A percentile compares a stretch with the other conserved stretches of the same genome.
phyloP scores from a whole-genome alignment of 2,797 vertebrate genomes.

The Coregonus suidteri region DNA sequence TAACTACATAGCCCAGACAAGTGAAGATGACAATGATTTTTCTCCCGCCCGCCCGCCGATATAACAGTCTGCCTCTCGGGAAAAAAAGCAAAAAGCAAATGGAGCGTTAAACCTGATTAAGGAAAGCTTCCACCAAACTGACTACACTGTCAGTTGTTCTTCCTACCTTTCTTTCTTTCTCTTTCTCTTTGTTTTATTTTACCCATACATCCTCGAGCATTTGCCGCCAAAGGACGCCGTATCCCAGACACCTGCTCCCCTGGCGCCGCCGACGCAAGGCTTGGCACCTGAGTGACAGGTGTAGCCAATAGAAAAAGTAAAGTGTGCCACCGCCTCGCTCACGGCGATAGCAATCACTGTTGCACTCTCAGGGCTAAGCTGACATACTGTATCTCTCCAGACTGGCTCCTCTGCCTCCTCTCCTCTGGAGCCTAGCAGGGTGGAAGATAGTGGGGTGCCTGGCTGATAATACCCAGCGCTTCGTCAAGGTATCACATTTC shows the following conservation, averaged over 20 bases:
- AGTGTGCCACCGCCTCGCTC: constrained; percentile 52
- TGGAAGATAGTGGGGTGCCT: constrained; percentile 7
- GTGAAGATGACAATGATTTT: constrained; percentile 61
- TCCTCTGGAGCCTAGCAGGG: not conserved
- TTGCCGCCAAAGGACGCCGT: not conserved
- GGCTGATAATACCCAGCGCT: not conserved
- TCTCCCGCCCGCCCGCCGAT: constrained; percentile 28
- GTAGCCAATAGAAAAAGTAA: constrained; percentile 72
- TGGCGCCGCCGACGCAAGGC: constrained; percentile 57
- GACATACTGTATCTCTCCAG: constrained; percentile 40
- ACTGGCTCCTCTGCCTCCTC: constrained; percentile 46
- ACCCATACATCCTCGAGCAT: not conserved
- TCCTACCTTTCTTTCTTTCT: constrained; percentile 23
- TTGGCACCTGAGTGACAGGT: constrained; percentile 76
- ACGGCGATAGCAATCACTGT: constrained; percentile 60
- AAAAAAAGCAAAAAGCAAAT: constrained; percentile 54
- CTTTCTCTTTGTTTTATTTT: constrained; percentile 28
- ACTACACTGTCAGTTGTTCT: constrained; percentile 39
- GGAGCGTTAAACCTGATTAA: constrained; percentile 75
- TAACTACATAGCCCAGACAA: constrained; percentile 56
- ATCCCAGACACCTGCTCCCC: not conserved
- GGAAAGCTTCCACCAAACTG: constrained; percentile 52
- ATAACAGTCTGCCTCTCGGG: constrained; percentile 33
- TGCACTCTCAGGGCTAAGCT: constrained; percentile 29
- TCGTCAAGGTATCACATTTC: constrained; percentile 65